Evolutionary conservation across 1,140 invertebrate species (phyloP), one percentile per base, ranked within the genome.

Genomic region (Trinorchestia longiramus): DNA sequence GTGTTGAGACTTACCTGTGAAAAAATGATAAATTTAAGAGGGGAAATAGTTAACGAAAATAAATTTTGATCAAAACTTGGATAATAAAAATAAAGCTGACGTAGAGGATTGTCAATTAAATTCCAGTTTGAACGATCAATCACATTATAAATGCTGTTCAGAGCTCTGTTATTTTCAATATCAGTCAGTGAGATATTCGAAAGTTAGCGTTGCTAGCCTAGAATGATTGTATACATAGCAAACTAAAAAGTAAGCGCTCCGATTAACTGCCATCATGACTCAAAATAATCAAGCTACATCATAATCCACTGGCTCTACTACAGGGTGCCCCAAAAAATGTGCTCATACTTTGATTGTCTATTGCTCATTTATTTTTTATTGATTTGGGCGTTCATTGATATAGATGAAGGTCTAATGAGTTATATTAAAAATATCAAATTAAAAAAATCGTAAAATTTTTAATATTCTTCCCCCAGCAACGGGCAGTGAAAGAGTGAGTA

Each of bases 1-100:
- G 43, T 45, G 92, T 45, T 94, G 6, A 94, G 92, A 94, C 92
- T 94, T 94, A 94, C 92, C 92, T 94, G 44, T 11, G 44, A 43
- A 44, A 94, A 94, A 43, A 90, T 90, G 41, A 41, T 42, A 41
- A 90, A 90, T 17, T 41, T 42, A 8, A 90, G 28, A 4, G 23
- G 15, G 36, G 36, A 36, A 90, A 90, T 90, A 11, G 0, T 90
- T 42, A 41, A 41, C 28, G 62, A 6, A 4, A 17, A 19, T 41
- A 41, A 41, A 90, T 8, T 90, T 19, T 42, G 87, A 15, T 90
- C 88, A 41, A 90, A 4, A 19, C 62, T 77, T 28, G 36, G 62
- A 36, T 77, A 77, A 77, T 77, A 77, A 19, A 77, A n/a, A n/a
- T 36, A 77, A 11, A 77, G 62, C 28, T 77, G 62, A 77, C 15